Evolutionary conservation across 2,888 invertebrate genomes (phyloP).

Genomic region (Phymatocera aterrima): DNA sequence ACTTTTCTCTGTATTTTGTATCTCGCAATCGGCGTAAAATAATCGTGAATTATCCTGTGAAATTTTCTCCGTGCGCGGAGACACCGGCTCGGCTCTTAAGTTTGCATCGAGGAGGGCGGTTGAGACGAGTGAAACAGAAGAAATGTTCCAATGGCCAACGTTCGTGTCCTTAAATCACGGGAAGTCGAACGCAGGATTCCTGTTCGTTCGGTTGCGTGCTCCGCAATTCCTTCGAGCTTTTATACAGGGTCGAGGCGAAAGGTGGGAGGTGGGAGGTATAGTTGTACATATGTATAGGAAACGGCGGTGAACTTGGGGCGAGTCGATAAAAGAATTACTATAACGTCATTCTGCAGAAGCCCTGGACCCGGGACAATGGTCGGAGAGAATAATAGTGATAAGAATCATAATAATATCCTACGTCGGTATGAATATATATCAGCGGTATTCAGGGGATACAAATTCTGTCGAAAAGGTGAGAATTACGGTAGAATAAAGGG

Average conservation of each 20-base stretch:
- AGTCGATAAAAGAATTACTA: constrained; percentile 44
- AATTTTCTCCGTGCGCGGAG: background rate
- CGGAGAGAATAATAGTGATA: constrained; percentile 33
- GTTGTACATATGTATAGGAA: constrained; percentile 16
- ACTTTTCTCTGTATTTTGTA: too few species aligned
- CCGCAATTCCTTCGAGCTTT: constrained; percentile 41
- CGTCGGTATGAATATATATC: constrained; percentile 38
- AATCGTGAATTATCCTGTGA: too few species aligned
- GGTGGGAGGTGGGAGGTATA: background rate
- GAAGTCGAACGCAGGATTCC: constrained; percentile 42
- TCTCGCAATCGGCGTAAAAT: too few species aligned
- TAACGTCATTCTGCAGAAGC: constrained; percentile 41
- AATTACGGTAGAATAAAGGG: constrained; percentile 37
- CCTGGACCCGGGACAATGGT: constrained; percentile 33
- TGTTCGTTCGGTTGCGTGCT: constrained; percentile 41
- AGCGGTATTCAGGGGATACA: constrained; percentile 25
- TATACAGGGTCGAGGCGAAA: constrained; percentile 21
- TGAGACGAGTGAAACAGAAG: constrained; percentile 16
- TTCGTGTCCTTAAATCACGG: constrained; percentile 31
- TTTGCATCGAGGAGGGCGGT: constrained; percentile 17
- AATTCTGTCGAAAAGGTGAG: constrained; percentile 38
- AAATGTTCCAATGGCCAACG: constrained; percentile 37
- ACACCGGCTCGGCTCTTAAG: background rate
- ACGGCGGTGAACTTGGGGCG: constrained; percentile 31
- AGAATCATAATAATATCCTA: constrained; percentile 19